Percentiles rank a stretch among this genome's conserved stretches.
These are phyloP conservation scores for Apis dorsata DNA, from an alignment of 1,140 invertebrate genomes.

Conservation along the genomic window DNA sequence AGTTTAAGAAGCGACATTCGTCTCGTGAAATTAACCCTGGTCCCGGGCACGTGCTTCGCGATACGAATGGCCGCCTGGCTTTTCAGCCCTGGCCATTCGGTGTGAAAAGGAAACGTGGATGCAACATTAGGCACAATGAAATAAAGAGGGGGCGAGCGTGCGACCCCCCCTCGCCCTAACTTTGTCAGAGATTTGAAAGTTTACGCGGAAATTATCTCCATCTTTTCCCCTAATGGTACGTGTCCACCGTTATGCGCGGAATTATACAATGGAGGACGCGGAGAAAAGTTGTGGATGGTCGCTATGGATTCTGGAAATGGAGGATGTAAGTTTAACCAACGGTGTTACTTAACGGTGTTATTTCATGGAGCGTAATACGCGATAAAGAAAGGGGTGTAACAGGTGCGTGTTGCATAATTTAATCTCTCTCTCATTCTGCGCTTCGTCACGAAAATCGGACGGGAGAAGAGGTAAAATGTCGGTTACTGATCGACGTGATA, in stretches of 20 bases:
- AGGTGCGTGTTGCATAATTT: neutral
- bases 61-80: slow-evolving; percentile 57
- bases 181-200: slow-evolving; percentile 54
- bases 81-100: neutral
- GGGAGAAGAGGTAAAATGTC: too few species aligned
- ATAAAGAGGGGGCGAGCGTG: neutral
- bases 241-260: slow-evolving; percentile 39
- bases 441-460: too few species aligned
- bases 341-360: neutral
- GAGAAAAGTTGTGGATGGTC: slow-evolving; percentile 4
- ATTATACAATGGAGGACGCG: slow-evolving; percentile 46
- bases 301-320: neutral
- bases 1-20: slow-evolving; percentile 70
- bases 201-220: slow-evolving; percentile 59
- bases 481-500: too few species aligned
- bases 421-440: neutral
- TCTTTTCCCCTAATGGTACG: slow-evolving; percentile 31
- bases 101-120: slow-evolving; percentile 46
- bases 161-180: too few species aligned
- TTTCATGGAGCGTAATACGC: neutral
- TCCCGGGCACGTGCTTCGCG: slow-evolving; percentile 55
- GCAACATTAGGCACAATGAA: slow-evolving; percentile 55
- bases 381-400: neutral
- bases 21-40: slow-evolving; percentile 69
- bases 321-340: neutral